These are phyloP conservation scores for Ceriagrion tenellum DNA, from an alignment of 2,888 invertebrate genomes.

Conservation along the genomic window DNA sequence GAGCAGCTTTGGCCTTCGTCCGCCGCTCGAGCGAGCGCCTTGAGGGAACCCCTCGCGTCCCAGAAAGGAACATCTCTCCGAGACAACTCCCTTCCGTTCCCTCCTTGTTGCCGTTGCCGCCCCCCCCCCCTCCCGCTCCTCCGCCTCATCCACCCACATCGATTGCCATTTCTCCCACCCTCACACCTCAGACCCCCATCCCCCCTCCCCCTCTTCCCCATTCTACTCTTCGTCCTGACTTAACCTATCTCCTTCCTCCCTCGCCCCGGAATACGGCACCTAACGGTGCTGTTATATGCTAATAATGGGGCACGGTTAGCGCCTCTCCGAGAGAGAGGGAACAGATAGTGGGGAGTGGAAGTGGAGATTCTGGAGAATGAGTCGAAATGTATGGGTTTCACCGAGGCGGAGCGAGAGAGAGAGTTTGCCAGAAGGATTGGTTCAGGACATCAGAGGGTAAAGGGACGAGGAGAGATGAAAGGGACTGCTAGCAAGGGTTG, in stretches of 20 bases:
- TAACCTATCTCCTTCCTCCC: background rate
- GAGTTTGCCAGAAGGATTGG: background rate
- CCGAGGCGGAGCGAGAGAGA: background rate
- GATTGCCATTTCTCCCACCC: background rate
- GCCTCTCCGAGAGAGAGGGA: background rate
- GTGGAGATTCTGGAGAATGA: background rate
- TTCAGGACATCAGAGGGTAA: background rate
- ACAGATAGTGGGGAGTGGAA: constrained; percentile 8
- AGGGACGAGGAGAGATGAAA: background rate
- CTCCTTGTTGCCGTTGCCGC: too few species aligned
- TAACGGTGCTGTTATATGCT: constrained; percentile 63
- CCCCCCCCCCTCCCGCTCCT: too few species aligned
- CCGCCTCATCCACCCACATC: background rate
- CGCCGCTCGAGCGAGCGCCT: background rate
- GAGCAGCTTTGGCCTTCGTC: background rate
- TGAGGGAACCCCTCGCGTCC: background rate
- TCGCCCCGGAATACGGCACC: constrained; percentile 31
- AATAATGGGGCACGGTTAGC: constrained; percentile 51
- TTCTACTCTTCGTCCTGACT: background rate
- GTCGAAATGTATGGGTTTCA: background rate
- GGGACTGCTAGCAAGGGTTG: background rate
- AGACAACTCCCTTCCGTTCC: background rate
- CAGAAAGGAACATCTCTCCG: background rate
- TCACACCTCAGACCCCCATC: background rate
- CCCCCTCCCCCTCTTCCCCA: background rate